Evolutionary conservation across 2,113 vertebrate genomes (phyloP).

Genomic region (Myotis davidii): DNA sequence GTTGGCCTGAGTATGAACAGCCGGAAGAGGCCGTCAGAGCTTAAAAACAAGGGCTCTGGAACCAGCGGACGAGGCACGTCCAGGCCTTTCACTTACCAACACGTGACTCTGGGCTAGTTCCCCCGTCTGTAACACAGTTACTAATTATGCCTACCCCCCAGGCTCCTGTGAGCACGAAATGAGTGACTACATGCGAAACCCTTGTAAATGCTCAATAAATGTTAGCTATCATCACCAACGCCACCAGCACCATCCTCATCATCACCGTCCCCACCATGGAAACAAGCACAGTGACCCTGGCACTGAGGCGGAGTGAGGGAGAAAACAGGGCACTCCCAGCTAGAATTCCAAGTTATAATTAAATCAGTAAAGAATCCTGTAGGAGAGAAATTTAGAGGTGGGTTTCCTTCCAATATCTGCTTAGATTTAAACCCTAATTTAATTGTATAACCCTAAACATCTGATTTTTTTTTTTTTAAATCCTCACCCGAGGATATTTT

Average conservation of each 20-base stretch:
- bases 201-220: not conserved
- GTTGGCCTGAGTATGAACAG: not conserved
- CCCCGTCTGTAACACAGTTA: not conserved
- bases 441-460: not conserved
- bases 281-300: not conserved
- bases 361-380: not conserved
- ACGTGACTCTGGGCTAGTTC: not conserved
- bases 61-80: not conserved
- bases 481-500: no score
- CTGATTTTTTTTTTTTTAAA: not conserved
- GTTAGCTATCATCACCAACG: not conserved
- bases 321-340: not conserved
- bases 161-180: not conserved
- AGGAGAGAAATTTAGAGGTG: not conserved
- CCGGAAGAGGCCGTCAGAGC: not conserved
- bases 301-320: not conserved
- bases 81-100: not conserved
- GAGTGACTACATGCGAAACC: not conserved
- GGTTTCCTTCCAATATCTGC: not conserved
- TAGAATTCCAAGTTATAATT: not conserved
- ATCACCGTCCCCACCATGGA: not conserved
- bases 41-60: not conserved
- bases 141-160: not conserved
- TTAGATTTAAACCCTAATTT: slow-evolving; percentile 34
- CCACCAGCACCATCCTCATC: not conserved